These are phyloP conservation scores for Deilephila porcellus DNA, from an alignment of 2,888 invertebrate species.

Conservation along the genomic window DNA sequence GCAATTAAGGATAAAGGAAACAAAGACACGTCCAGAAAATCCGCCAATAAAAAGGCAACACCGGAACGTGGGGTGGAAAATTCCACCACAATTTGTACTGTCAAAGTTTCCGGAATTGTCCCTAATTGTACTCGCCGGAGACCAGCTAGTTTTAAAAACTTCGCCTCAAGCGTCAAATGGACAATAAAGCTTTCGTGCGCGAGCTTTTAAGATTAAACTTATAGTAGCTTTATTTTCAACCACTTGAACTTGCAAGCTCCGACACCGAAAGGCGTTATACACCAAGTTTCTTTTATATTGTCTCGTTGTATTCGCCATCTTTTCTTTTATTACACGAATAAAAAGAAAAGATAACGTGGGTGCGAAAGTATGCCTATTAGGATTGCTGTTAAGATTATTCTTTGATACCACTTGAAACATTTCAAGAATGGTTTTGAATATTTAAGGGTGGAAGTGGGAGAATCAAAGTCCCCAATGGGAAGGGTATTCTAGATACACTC, in stretches of 20 bases:
- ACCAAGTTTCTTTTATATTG: background rate
- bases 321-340: background rate
- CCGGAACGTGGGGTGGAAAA: background rate
- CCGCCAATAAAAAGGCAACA: background rate
- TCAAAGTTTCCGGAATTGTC: conserved; percentile 1
- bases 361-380: too few species aligned
- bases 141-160: conserved; percentile 27
- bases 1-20: background rate
- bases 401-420: too few species aligned
- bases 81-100: conserved; percentile 3
- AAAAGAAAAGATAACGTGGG: background rate
- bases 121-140: conserved; percentile 22
- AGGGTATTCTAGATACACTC: too few species aligned
- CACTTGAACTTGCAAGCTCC: conserved; percentile 33
- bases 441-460: too few species aligned
- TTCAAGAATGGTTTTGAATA: too few species aligned
- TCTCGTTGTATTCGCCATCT: background rate
- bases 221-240: conserved; percentile 35
- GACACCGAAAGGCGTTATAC: background rate
- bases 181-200: conserved; percentile 33
- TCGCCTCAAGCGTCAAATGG: conserved; percentile 35
- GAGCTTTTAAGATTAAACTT: conserved; percentile 38
- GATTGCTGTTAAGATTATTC: too few species aligned
- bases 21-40: background rate
- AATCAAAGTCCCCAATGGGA: too few species aligned